These are phyloP conservation scores for Arizona elegans DNA, from an alignment of 2,113 vertebrate genomes.

Conservation along the genomic window DNA sequence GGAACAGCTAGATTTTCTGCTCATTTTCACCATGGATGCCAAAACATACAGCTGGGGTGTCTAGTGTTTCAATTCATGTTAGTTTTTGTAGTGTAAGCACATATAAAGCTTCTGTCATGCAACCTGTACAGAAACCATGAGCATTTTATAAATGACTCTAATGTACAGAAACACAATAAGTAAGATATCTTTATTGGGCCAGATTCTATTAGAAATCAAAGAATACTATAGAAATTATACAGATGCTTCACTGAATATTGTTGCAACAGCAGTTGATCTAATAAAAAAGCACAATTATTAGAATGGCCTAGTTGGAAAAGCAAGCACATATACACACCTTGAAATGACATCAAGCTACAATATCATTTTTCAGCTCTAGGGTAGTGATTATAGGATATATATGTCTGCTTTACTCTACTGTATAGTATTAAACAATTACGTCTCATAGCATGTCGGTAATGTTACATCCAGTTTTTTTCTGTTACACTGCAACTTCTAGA, in stretches of 20 bases:
- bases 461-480: background rate
- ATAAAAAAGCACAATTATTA: background rate
- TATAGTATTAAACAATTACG: background rate
- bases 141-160: conserved; percentile 33
- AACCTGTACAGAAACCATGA: conserved; percentile 30
- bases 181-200: conserved; percentile 6
- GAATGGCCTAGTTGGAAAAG: background rate
- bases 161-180: background rate
- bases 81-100: conserved; percentile 56
- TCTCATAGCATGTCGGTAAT: fast-evolving
- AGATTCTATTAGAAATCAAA: background rate
- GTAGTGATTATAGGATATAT: background rate
- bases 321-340: background rate
- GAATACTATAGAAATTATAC: background rate
- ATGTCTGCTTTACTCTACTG: too few relatives aligned
- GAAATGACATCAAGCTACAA: conserved; percentile 21
- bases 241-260: background rate
- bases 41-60: conserved; percentile 77
- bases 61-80: conserved; percentile 61
- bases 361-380: background rate
- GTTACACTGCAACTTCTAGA: background rate
- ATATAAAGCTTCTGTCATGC: conserved; percentile 50
- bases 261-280: background rate
- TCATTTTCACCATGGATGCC: conserved; percentile 89
- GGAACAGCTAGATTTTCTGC: conserved; percentile 98